A percentile compares a stretch with the other conserved stretches of the same genome.
phyloP scores from a whole-genome alignment of 2,797 vertebrate species.

The Podargus strigoides region DNA sequence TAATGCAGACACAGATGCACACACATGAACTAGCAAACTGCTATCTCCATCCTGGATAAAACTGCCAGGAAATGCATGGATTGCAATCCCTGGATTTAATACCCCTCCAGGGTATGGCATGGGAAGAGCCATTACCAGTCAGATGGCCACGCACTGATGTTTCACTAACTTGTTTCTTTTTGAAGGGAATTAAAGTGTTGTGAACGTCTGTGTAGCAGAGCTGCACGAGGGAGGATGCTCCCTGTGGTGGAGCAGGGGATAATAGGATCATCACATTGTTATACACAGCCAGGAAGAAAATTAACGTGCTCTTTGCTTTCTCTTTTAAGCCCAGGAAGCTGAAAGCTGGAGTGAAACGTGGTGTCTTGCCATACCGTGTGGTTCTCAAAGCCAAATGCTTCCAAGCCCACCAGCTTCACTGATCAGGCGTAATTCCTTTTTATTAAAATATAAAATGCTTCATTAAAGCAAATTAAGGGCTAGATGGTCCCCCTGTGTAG shows the following conservation, averaged over 20 bases:
- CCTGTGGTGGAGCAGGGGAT: not conserved
- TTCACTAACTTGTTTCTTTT: not conserved
- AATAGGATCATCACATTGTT: slow-evolving; percentile 42
- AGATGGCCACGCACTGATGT: rapidly evolving
- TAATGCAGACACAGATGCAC: not conserved
- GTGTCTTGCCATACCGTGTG: not conserved
- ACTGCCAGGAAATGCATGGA: not conserved
- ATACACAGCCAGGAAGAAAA: slow-evolving; percentile 22
- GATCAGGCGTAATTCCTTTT: slow-evolving; percentile 21
- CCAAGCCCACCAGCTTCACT: not conserved
- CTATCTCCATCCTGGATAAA: not conserved
- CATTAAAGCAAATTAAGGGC: slow-evolving; percentile 26
- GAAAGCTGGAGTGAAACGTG: not conserved
- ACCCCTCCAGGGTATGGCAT: not conserved
- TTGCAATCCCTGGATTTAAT: not conserved
- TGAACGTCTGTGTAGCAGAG: not conserved
- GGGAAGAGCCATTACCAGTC: not conserved
- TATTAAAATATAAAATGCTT: slow-evolving; percentile 34
- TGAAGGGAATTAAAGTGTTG: not conserved
- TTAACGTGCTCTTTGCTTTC: not conserved
- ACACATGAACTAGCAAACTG: not conserved
- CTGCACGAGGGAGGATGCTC: not conserved
- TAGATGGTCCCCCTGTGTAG: not conserved
- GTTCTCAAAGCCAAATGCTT: not conserved
- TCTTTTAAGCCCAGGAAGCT: not conserved